Evolutionary conservation across 2,797 vertebrate genomes (phyloP).

Genomic region (Sphenopsis melanotis): DNA sequence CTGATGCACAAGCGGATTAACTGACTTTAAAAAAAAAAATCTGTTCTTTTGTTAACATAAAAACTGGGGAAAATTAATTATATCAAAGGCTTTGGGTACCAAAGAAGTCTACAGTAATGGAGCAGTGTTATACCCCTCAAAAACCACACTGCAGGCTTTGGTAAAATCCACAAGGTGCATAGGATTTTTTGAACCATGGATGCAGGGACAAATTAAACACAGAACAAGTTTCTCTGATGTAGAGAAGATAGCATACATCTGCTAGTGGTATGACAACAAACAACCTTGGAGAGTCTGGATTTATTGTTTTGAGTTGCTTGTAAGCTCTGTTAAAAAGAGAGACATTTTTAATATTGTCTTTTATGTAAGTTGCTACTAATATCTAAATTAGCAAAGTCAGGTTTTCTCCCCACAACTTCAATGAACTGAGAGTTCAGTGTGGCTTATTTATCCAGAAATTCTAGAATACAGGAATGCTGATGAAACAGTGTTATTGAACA

Average conservation of each 20-base stretch:
- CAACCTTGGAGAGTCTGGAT: not conserved
- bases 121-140: not conserved
- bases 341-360: not conserved
- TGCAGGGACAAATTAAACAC: not conserved
- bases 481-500: not conserved
- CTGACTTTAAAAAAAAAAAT: not conserved
- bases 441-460: not conserved
- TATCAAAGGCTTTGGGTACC: not conserved
- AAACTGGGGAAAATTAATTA: not conserved
- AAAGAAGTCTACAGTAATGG: too few relatives aligned
- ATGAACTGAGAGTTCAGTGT: not conserved
- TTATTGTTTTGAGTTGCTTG: not conserved
- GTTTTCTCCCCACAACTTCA: not conserved
- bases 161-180: accelerated
- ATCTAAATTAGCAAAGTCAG: not conserved
- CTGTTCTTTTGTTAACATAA: accelerated
- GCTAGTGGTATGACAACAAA: not conserved
- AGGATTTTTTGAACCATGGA: not conserved
- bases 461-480: not conserved
- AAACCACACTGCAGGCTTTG: not conserved
- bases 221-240: not conserved
- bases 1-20: not conserved
- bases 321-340: not conserved
- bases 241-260: not conserved
- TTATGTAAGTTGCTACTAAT: not conserved